A percentile compares a stretch with the other conserved stretches of the same genome.
phyloP scores from a whole-genome alignment of 2,797 vertebrate species.

The Darevskia nairensis region DNA sequence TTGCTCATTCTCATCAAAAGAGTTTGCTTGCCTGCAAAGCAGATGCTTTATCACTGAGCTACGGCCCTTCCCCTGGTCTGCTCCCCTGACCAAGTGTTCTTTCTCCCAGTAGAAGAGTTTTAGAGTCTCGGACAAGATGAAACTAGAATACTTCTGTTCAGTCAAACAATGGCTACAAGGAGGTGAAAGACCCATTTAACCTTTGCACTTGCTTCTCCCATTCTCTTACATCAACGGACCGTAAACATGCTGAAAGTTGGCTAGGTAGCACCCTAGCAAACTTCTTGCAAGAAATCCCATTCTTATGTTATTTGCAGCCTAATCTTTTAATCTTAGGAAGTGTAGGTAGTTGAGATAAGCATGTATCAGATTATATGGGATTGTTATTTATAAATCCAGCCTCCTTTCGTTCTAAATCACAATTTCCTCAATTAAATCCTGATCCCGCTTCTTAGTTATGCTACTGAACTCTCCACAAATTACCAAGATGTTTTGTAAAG shows the following conservation, averaged over 20 bases:
- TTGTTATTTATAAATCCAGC: conserved; percentile 1
- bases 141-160: background rate
- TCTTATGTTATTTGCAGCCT: conserved; percentile 55
- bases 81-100: background rate
- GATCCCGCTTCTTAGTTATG: background rate
- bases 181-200: background rate
- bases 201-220: background rate
- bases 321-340: conserved; percentile 54
- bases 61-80: background rate
- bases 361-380: conserved; percentile 31
- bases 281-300: conserved; percentile 50
- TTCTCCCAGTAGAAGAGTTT: background rate
- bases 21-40: background rate
- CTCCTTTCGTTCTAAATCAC: conserved; percentile 27
- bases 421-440: background rate
- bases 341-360: conserved; percentile 56
- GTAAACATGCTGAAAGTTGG: background rate
- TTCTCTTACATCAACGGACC: background rate
- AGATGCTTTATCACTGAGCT: too few species aligned
- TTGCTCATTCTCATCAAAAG: background rate
- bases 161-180: background rate
- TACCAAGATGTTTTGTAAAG: background rate
- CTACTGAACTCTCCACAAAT: background rate
- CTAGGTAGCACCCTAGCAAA: conserved; percentile 35
- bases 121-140: background rate